Conservation (phyloP, 2,888 invertebrate genomes). For the Aelia acuminata region DNA sequence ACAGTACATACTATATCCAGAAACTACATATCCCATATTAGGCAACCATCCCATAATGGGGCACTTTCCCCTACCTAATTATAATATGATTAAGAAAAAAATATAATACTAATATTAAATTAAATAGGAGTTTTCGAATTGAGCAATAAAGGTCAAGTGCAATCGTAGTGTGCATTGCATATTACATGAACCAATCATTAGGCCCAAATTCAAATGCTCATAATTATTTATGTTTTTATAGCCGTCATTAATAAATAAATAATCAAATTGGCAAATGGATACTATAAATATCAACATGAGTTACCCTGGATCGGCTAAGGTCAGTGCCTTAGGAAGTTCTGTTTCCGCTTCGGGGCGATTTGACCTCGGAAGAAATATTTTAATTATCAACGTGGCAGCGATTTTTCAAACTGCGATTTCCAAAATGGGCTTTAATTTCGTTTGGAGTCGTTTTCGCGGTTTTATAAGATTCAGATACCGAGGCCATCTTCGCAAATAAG, state of each 20-base stretch:
- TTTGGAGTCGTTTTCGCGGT: background rate
- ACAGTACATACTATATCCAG: no score
- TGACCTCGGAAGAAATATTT: background rate
- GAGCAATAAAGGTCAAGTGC: no score
- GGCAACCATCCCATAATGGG: no score
- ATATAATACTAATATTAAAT: no score
- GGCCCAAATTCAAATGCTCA: background rate
- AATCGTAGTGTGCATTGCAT: no score
- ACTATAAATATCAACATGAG: background rate
- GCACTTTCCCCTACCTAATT: no score
- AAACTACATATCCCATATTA: no score
- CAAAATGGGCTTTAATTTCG: background rate
- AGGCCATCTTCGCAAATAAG: background rate
- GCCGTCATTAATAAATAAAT: background rate
- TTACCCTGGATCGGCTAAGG: slow-evolving; percentile 6
- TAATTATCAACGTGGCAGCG: background rate
- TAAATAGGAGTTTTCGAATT: no score
- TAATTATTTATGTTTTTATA: background rate
- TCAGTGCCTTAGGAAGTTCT: slow-evolving; percentile 24
- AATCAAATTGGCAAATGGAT: background rate
- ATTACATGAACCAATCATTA: no score
- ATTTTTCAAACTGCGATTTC: background rate
- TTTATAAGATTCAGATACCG: background rate
- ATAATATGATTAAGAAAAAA: no score
- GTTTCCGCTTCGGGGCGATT: background rate